Percentiles rank a stretch among this genome's conserved stretches.
Conservation (phyloP, 2,888 invertebrate species). For the Sesia bembeciformis region DNA sequence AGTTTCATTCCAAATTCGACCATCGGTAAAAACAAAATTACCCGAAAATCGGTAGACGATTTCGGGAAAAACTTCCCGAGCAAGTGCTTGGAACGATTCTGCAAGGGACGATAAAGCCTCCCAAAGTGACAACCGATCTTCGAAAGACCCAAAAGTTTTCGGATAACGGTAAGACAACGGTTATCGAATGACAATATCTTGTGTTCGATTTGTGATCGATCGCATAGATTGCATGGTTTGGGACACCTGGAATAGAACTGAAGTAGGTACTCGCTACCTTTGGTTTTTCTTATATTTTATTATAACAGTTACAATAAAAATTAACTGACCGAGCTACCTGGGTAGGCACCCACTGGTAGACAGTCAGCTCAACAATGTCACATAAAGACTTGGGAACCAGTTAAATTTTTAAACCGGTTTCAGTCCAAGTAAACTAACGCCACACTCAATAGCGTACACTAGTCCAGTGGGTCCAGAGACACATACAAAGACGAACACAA, state of each 20-base stretch:
- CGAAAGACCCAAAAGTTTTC: conserved; percentile 3
- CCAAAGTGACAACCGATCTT: conserved; percentile 1
- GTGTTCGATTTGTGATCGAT: background rate
- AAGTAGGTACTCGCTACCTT: background rate
- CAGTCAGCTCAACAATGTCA: no score
- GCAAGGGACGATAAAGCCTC: background rate
- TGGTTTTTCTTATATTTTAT: no score
- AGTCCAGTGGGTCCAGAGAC: no score
- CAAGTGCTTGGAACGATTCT: background rate
- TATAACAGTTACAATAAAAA: no score
- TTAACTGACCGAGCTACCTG: no score
- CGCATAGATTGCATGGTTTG: background rate
- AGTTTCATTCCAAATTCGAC: background rate
- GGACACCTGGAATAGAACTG: background rate
- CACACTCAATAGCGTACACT: no score
- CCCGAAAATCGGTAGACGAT: background rate
- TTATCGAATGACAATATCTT: background rate
- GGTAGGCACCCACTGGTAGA: no score
- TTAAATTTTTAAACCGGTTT: no score
- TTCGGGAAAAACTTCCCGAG: background rate
- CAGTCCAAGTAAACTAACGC: no score
- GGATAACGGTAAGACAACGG: conserved; percentile 2
- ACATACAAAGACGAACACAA: no score
- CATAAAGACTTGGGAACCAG: no score
- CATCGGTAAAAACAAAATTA: background rate